phyloP scores from a whole-genome alignment of 2,888 invertebrate genomes.

The Busseola fusca region DNA sequence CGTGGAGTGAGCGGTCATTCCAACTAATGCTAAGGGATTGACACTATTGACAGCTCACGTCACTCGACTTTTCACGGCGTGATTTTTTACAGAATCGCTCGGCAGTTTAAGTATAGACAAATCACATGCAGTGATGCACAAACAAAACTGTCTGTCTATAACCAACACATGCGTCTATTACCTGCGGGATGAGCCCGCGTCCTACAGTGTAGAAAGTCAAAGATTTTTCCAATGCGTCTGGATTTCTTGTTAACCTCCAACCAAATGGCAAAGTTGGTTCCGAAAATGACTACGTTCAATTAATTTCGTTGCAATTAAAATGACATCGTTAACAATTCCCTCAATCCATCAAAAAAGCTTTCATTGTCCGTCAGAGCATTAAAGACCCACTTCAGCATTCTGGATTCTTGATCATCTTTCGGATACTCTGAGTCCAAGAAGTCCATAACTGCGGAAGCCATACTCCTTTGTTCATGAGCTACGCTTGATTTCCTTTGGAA shows the following conservation, averaged over 20 bases:
- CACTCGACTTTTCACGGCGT: no score
- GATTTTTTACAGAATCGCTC: no score
- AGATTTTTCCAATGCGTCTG: background rate
- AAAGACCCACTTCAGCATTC: constrained; percentile 78
- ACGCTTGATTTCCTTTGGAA: constrained; percentile 54
- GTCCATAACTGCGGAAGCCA: constrained; percentile 75
- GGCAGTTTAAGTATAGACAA: no score
- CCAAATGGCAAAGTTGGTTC: constrained; percentile 1
- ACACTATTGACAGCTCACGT: no score
- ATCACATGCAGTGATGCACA: no score
- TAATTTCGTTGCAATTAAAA: background rate
- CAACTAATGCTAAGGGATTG: no score
- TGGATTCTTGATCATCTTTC: constrained; percentile 79
- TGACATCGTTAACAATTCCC: constrained; percentile 28
- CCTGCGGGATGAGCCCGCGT: background rate
- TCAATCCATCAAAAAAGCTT: constrained; percentile 39
- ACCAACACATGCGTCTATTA: background rate
- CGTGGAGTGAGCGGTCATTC: no score
- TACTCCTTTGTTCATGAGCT: constrained; percentile 67
- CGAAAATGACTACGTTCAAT: background rate
- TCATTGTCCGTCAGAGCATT: constrained; percentile 74
- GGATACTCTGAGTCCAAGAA: constrained; percentile 78
- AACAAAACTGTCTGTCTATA: background rate
- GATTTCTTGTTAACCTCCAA: constrained; percentile 1
- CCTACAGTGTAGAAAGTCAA: background rate